These are phyloP conservation scores for Gisinianus flammeolus DNA, from an alignment of 2,888 invertebrate species.

Conservation along the genomic window DNA sequence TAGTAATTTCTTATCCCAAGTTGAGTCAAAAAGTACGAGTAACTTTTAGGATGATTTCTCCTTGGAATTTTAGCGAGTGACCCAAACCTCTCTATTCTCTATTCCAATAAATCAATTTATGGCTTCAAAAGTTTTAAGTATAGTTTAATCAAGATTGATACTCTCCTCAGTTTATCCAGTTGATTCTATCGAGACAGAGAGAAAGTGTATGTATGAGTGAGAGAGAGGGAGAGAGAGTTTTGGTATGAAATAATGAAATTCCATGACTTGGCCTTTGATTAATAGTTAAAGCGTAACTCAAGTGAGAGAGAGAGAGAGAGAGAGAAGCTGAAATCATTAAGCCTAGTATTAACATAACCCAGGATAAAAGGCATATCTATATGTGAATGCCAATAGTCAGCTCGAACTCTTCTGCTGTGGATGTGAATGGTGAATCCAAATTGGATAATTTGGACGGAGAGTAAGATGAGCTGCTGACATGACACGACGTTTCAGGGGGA, in stretches of 20 bases:
- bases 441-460: slow-evolving; percentile 28
- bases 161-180: not conserved
- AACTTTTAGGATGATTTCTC: not conserved
- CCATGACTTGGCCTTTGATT: not conserved
- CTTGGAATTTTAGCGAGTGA: too few relatives aligned
- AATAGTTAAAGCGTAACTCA: not conserved
- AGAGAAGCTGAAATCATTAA: not conserved
- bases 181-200: slow-evolving; percentile 19
- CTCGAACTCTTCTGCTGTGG: not conserved
- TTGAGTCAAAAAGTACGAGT: not conserved
- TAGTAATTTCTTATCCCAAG: too few relatives aligned
- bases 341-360: not conserved
- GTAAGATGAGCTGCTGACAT: slow-evolving; percentile 36
- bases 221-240: not conserved
- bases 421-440: slow-evolving; percentile 27
- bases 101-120: slow-evolving; percentile 37
- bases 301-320: not conserved
- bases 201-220: not conserved
- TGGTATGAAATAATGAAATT: not conserved
- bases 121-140: slow-evolving; percentile 20
- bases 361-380: not conserved
- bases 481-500: slow-evolving; percentile 1
- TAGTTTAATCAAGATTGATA: slow-evolving; percentile 37
- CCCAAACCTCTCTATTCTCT: not conserved
- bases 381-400: not conserved